Base-by-base conservation (phyloP, 2,797 vertebrate genomes). In the Anas georgica region DNA sequence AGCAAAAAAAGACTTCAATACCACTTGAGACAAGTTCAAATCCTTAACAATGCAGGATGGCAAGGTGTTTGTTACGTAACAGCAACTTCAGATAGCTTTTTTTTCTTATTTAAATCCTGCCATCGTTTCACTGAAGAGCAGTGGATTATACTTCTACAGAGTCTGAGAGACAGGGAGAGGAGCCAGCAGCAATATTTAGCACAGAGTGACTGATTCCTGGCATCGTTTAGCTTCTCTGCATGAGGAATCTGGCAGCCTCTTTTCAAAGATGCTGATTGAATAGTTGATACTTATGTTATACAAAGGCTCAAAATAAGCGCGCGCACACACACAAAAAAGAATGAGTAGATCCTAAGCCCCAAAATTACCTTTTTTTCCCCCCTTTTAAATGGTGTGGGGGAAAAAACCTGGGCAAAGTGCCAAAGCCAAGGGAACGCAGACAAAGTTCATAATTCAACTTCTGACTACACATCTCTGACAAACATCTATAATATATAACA, bases 121-220 rank as follows among this genome's bases (percentile, higher is more conserved):
- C 79, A 92, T 88, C 89, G 81, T 91, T 81, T 72, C 76, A 86
- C 39, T 41, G 67, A 75, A 91, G 85, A 92, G 83, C 69, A 90
- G 94, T 83, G 90, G 84, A 92, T 95, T 67, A 83, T 87, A 89
- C 33, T 94, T 95, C 74, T 83, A 75, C 43, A 45, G 28, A 73
- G 54, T 79, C 90, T 33, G 80, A 95, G 85, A 97, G 93, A 95
- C 94, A 28, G 84, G 82, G 69, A 94, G 17, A 12, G 15, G 89
- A 95, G 82, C 91, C 95, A 95, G 95, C 73, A 95, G 91, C 82
- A 95, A 94, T 92, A 95, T 95, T 96, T 95, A 95, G 94, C 84
- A 77, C 52, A 41, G 81, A 94, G 62, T 95, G 92, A 95, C 89
- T 95, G 94, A 95, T 95, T 97, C 83, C 92, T 95, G 94, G 95